A percentile compares a stretch with the other conserved stretches of the same genome.
Conservation (phyloP, 2,113 vertebrate genomes). For the Periophthalmodon schlosseri region DNA sequence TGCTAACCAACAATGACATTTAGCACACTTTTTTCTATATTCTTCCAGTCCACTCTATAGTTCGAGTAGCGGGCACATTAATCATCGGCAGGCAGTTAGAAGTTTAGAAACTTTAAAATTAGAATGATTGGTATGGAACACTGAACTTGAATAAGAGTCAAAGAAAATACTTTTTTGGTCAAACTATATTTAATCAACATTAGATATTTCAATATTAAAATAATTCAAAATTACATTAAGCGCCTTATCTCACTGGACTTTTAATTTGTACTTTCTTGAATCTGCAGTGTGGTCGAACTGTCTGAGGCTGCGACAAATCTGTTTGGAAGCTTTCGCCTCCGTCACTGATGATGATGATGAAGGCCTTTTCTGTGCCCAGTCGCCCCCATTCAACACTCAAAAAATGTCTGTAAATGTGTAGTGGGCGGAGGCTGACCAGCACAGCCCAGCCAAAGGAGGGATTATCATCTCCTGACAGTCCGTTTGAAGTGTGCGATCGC, state of each 20-base stretch:
- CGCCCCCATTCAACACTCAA: constrained; percentile 26
- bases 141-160: neutral
- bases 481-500: constrained; percentile 48
- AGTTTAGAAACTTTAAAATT: neutral
- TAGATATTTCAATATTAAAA: neutral
- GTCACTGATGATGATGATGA: constrained; percentile 30
- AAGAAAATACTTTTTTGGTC: neutral
- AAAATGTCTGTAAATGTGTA: constrained; percentile 18
- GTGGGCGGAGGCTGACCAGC: constrained; percentile 6
- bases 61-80: neutral
- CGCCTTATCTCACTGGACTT: neutral
- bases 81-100: neutral
- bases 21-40: neutral
- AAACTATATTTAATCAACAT: neutral
- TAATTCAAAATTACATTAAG: neutral
- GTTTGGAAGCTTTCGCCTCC: constrained; percentile 12
- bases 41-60: neutral
- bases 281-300: neutral
- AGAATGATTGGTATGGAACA: neutral
- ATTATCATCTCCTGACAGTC: constrained; percentile 42
- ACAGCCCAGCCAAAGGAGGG: constrained; percentile 28
- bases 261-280: neutral
- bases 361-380: constrained; percentile 20
- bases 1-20: neutral
- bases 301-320: constrained; percentile 28